Percentiles rank a stretch among this genome's conserved stretches.
Conservation (phyloP, 1,140 invertebrate genomes). For the Penaeus vannamei region DNA sequence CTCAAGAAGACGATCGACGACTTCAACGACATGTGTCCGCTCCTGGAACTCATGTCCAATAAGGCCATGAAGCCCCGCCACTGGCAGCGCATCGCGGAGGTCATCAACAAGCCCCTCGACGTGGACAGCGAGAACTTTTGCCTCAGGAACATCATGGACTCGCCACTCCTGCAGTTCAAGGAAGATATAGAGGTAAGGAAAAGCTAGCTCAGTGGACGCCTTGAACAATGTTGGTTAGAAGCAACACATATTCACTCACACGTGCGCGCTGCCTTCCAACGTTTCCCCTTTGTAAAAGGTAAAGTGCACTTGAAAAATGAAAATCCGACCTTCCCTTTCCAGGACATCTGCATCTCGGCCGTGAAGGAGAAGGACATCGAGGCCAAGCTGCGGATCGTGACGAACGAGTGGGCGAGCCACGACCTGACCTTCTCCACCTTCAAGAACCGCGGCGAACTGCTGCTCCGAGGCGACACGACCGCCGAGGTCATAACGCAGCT, state of each 20-base stretch:
- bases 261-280: no score
- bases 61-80: slow-evolving; percentile 98
- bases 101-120: slow-evolving; percentile 91
- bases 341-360: slow-evolving; percentile 97
- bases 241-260: no score
- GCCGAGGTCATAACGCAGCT: slow-evolving; percentile 94
- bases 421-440: slow-evolving; percentile 95
- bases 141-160: slow-evolving; percentile 94
- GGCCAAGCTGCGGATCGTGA: slow-evolving; percentile 93
- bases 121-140: slow-evolving; percentile 94
- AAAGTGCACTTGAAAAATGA: no score
- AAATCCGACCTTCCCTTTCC: not conserved
- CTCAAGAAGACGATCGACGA: slow-evolving; percentile 97
- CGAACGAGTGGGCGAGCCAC: slow-evolving; percentile 94
- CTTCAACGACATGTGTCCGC: slow-evolving; percentile 97
- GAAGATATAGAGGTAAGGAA: slow-evolving; percentile 91
- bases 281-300: no score
- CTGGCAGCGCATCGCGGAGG: slow-evolving; percentile 95
- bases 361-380: slow-evolving; percentile 99
- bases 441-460: slow-evolving; percentile 93
- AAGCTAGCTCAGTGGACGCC: no score
- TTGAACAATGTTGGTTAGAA: no score
- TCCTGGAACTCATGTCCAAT: slow-evolving; percentile 96
- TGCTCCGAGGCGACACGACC: slow-evolving; percentile 93
- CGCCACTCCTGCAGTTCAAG: slow-evolving; percentile 92